Conservation (phyloP, 2,888 invertebrate genomes). For the Eilema sororculum region DNA sequence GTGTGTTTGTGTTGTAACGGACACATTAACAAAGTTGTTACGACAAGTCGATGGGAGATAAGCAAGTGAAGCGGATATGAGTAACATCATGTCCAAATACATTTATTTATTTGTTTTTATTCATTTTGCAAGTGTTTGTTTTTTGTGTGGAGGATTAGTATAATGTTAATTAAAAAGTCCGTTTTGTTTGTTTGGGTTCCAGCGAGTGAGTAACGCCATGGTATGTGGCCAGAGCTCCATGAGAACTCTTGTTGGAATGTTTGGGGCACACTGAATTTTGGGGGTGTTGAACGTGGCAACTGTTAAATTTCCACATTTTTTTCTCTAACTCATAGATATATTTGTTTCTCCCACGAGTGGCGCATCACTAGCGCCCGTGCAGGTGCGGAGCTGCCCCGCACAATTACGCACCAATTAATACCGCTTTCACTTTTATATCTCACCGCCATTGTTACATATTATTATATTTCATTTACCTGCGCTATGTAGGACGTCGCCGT, state of each 20-base stretch:
- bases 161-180: conserved; percentile 4
- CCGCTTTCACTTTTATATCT: conserved; percentile 52
- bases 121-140: conserved; percentile 31
- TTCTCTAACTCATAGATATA: no score
- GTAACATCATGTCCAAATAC: conserved; percentile 22
- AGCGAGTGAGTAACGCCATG: background rate
- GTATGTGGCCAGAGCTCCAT: background rate
- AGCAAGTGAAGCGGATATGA: conserved; percentile 25
- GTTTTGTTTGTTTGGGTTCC: background rate
- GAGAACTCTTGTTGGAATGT: background rate
- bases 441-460: conserved; percentile 30
- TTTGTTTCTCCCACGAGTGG: background rate
- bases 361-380: conserved; percentile 55
- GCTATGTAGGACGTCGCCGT: background rate
- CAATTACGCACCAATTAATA: conserved; percentile 74
- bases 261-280: background rate
- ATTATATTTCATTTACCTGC: conserved; percentile 5
- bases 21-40: conserved; percentile 32
- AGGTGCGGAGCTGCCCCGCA: conserved; percentile 46
- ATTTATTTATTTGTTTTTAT: conserved; percentile 22
- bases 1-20: conserved; percentile 20
- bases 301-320: no score
- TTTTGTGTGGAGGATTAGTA: conserved; percentile 28
- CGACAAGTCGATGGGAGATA: conserved; percentile 30
- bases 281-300: background rate